These are phyloP conservation scores for Polydrusus pterygomalis DNA, from an alignment of 2,888 invertebrate species.

Conservation along the genomic window DNA sequence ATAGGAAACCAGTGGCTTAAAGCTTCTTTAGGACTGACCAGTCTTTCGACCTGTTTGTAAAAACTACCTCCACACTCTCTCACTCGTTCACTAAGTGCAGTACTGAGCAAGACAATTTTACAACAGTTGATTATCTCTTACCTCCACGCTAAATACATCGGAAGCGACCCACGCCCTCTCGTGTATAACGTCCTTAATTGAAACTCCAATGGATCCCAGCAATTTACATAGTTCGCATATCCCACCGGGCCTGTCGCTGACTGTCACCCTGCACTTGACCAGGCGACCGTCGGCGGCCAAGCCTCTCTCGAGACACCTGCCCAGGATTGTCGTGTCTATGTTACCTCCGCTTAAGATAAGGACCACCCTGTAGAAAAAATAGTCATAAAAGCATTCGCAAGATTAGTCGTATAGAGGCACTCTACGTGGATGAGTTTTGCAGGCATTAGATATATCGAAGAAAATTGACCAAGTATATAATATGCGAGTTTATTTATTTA, in stretches of 20 bases:
- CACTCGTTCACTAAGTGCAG: no score
- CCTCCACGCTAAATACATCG: slow-evolving; percentile 89
- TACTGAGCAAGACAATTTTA: no score
- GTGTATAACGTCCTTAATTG: slow-evolving; percentile 96
- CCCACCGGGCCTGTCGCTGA: slow-evolving; percentile 91
- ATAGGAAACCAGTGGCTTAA: no score
- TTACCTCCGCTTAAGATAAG: slow-evolving; percentile 91
- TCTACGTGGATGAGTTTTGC: no score
- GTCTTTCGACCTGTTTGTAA: no score
- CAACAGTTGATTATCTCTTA: slow-evolving; percentile 60
- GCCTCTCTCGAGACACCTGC: slow-evolving; percentile 90
- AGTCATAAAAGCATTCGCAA: no score
- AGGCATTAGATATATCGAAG: no score
- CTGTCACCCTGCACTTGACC: slow-evolving; percentile 84
- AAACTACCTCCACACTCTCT: no score
- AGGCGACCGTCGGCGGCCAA: slow-evolving; percentile 90
- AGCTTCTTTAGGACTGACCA: no score
- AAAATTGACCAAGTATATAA: no score
- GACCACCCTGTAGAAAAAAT: slow-evolving; percentile 80
- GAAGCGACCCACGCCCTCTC: slow-evolving; percentile 95
- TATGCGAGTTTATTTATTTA: no score
- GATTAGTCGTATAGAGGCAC: no score
- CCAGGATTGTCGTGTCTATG: slow-evolving; percentile 93
- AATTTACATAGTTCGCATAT: slow-evolving; percentile 89
- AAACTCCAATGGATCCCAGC: slow-evolving; percentile 85